Evolutionary conservation across 1,140 invertebrate genomes (phyloP).

Genomic region (Triops longicaudatus): DNA sequence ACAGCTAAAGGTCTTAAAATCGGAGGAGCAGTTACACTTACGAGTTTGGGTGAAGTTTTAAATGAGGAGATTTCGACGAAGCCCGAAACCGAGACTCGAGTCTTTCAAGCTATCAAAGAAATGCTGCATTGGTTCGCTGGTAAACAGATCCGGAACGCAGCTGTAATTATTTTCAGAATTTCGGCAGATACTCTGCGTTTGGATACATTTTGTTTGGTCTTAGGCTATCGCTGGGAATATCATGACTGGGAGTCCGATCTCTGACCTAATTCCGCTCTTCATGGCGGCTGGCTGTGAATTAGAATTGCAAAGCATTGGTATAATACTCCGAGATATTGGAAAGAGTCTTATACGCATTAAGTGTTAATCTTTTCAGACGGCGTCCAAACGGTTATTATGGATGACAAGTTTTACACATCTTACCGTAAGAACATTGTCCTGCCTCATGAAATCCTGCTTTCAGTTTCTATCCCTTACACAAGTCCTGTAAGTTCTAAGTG

Average conservation of each 20-base stretch:
- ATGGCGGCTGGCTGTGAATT: slow-evolving; percentile 57
- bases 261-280: slow-evolving; percentile 87
- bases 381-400: slow-evolving; percentile 57
- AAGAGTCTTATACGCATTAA: slow-evolving; percentile 23
- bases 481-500: slow-evolving; percentile 37
- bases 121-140: slow-evolving; percentile 94
- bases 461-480: slow-evolving; percentile 60
- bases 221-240: slow-evolving; percentile 82
- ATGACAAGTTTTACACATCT: slow-evolving; percentile 74
- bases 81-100: slow-evolving; percentile 51
- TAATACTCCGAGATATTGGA: not conserved
- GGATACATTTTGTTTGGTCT: slow-evolving; percentile 30
- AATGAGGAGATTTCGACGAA: slow-evolving; percentile 48
- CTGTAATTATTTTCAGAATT: slow-evolving; percentile 44
- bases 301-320: slow-evolving; percentile 47
- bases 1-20: slow-evolving; percentile 53
- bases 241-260: slow-evolving; percentile 90
- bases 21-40: slow-evolving; percentile 70
- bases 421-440: slow-evolving; percentile 72
- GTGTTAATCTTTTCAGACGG: slow-evolving; percentile 34
- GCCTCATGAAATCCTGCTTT: slow-evolving; percentile 67
- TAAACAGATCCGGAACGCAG: slow-evolving; percentile 80
- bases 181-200: slow-evolving; percentile 28
- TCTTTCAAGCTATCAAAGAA: slow-evolving; percentile 62
- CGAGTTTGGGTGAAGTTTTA: slow-evolving; percentile 57